Evolutionary conservation across 2,888 invertebrate species (phyloP), one percentile per base, ranked within the genome.

Genomic region (Lasioglossum figueresi): DNA sequence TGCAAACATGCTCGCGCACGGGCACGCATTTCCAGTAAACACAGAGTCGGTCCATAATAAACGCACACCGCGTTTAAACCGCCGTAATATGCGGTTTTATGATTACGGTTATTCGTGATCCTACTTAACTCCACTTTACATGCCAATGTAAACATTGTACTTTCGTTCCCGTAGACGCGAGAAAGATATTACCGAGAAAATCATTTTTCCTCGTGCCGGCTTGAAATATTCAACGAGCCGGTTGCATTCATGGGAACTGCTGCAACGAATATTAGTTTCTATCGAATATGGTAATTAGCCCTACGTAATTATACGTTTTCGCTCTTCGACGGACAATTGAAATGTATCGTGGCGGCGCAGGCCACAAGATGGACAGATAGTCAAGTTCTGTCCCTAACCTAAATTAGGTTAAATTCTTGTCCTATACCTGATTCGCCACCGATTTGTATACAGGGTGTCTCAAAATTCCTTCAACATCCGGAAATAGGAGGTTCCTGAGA

Each of bases 91-190:
- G 79, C 79, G 76, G 76, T 84, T 84, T 84, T 84, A 84, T 84
- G 84, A 84, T 84, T 84, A 84, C 79, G 79, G 79, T 84, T 84
- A 84, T 84, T 84, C 76, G 76, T 68, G 84, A 84, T 84, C 71
- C 84, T 84, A 84, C 84, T 84, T 84, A 79, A 84, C 84, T 84
- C 76, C 84, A 84, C 84, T 84, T 84, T 84, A 79, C 84, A 84
- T 84, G 84, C 84, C 84, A 79, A 84, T 84, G 66, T 79, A 84
- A 84, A 84, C 84, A 84, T 83, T 84, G 72, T 56, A 79, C 84
- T 84, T 84, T 84, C 84, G 66, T 84, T 48, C 56, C 56, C n/a
- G 27, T 56, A 66, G 71, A 52, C 45, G 48, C 40, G 45, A 77
- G 45, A 48, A 27, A 79, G 72, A 83, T 75, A 48, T 40, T 56